Percentiles rank a stretch among this genome's conserved stretches.
phyloP scores from a whole-genome alignment of 2,797 vertebrate species.

The Micropoecilia bifurca region DNA sequence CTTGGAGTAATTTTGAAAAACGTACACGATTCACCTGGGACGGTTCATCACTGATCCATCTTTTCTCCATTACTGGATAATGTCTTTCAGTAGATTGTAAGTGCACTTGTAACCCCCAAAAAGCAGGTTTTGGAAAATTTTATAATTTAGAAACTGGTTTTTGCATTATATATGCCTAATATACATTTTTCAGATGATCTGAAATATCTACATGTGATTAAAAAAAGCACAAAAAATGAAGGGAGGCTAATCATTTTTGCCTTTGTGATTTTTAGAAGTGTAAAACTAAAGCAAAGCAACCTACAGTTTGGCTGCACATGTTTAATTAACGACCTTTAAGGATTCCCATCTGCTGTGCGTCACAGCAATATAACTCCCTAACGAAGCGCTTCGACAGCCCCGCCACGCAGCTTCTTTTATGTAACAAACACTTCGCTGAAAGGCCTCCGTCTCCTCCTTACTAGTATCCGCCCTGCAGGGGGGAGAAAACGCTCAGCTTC shows the following conservation, averaged over 20 bases:
- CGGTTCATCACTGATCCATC: neutral
- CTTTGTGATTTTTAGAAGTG: neutral
- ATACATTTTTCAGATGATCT: neutral
- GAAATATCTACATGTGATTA: neutral
- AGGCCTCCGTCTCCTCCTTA: constrained; percentile 75
- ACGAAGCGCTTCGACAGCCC: neutral
- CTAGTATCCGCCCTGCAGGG: constrained; percentile 85
- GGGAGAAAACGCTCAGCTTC: constrained; percentile 82
- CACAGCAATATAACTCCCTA: neutral
- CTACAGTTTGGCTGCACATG: neutral
- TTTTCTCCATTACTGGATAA: neutral
- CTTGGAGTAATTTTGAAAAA: neutral
- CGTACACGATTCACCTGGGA: neutral
- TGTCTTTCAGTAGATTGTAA: neutral
- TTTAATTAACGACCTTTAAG: neutral
- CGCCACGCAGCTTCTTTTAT: constrained; percentile 37
- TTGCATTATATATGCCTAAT: neutral
- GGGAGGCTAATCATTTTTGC: neutral
- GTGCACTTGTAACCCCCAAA: neutral
- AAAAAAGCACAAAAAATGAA: neutral
- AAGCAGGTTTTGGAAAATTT: neutral
- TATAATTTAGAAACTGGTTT: neutral
- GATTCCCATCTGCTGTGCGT: neutral
- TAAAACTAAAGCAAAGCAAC: neutral
- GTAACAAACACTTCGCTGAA: constrained; percentile 52